These are phyloP conservation scores for Pseudolaguvia tuberculata DNA, from an alignment of 2,113 vertebrate genomes.

Conservation along the genomic window DNA sequence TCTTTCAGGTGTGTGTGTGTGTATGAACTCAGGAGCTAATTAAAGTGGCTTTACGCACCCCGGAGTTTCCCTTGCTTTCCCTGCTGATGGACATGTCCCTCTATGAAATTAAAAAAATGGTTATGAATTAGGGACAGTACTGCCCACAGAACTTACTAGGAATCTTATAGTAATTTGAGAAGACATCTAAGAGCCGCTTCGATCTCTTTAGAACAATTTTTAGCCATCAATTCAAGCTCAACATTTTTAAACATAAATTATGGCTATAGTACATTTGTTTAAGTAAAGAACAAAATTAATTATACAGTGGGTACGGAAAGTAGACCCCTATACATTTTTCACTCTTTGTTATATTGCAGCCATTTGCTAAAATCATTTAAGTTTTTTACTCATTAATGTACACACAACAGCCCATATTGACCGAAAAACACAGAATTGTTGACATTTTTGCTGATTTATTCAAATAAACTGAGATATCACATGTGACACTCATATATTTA, in stretches of 20 bases:
- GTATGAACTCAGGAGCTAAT: slow-evolving; percentile 28
- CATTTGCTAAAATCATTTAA: too few relatives aligned
- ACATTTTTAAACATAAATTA: background rate
- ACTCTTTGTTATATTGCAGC: too few relatives aligned
- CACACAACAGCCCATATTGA: too few relatives aligned
- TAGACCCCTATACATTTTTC: too few relatives aligned
- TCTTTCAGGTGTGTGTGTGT: slow-evolving; percentile 52
- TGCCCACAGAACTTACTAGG: slow-evolving; percentile 2
- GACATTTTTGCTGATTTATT: too few relatives aligned
- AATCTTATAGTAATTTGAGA: slow-evolving; percentile 6
- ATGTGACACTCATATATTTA: too few relatives aligned
- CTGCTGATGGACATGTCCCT: slow-evolving; percentile 40
- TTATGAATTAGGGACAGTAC: slow-evolving; percentile 23
- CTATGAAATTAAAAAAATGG: slow-evolving; percentile 16
- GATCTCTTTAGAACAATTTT: background rate
- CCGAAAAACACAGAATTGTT: too few relatives aligned
- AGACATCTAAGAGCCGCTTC: background rate
- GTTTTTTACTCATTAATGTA: too few relatives aligned
- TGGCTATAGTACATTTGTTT: background rate
- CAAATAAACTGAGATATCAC: too few relatives aligned
- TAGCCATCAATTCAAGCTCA: background rate
- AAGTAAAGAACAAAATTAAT: background rate
- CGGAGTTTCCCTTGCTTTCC: slow-evolving; percentile 44
- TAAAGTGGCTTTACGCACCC: slow-evolving; percentile 33
- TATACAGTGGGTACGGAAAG: too few relatives aligned